Evolutionary conservation across 2,888 invertebrate species (phyloP).

Genomic region (Tortrix viridana): DNA sequence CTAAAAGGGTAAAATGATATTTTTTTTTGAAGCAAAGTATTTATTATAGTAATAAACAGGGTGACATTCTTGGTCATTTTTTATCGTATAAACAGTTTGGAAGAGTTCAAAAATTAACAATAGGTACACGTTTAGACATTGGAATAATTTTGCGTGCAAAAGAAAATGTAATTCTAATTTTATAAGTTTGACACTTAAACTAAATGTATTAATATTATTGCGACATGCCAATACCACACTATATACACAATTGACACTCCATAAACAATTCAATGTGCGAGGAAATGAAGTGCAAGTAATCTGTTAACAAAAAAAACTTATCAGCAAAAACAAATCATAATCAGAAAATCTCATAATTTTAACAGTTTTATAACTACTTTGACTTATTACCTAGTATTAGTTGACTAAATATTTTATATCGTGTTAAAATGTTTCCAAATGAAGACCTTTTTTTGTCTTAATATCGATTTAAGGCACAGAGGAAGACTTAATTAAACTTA

Average conservation of each 20-base stretch:
- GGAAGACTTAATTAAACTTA: slow-evolving; percentile 14
- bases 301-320: background rate
- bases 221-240: background rate
- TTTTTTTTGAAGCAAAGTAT: too few relatives aligned
- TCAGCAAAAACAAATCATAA: background rate
- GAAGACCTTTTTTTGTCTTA: background rate
- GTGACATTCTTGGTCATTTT: too few relatives aligned
- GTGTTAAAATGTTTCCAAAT: background rate
- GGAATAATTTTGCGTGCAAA: too few relatives aligned
- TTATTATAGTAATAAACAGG: too few relatives aligned
- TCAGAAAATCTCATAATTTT: background rate
- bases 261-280: background rate
- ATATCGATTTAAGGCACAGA: slow-evolving; percentile 31
- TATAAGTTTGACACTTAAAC: too few relatives aligned
- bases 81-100: too few relatives aligned
- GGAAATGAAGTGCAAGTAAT: background rate
- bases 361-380: background rate
- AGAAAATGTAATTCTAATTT: too few relatives aligned
- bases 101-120: too few relatives aligned
- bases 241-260: background rate
- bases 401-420: too few relatives aligned
- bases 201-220: background rate
- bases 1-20: too few relatives aligned
- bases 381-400: background rate
- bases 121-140: too few relatives aligned